phyloP scores from a whole-genome alignment of 1,140 invertebrate species.

The Chymomyza costata region DNA sequence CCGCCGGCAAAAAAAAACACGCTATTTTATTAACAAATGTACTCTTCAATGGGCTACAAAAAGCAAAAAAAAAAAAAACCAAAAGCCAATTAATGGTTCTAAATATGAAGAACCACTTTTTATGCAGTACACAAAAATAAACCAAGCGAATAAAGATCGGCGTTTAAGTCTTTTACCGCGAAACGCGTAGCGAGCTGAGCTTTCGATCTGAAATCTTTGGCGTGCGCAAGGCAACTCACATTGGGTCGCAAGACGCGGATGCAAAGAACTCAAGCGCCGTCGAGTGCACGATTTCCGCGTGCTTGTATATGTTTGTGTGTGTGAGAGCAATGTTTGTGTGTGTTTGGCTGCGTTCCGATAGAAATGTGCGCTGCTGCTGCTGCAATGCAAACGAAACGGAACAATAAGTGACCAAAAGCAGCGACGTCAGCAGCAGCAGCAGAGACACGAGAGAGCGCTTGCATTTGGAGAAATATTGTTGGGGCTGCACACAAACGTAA shows the following conservation, averaged over 20 bases:
- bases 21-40: too few species aligned
- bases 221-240: conserved; percentile 67
- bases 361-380: too few species aligned
- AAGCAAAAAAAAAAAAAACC: conserved; percentile 20
- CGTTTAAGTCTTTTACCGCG: conserved; percentile 10
- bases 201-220: conserved; percentile 68
- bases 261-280: conserved; percentile 62
- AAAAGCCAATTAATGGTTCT: too few species aligned
- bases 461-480: conserved; percentile 66
- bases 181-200: conserved; percentile 33
- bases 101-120: too few species aligned
- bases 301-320: conserved; percentile 13
- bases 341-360: conserved; percentile 43
- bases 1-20: conserved; percentile 53
- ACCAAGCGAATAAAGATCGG: conserved; percentile 13
- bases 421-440: conserved; percentile 3
- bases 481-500: conserved; percentile 47
- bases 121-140: too few species aligned
- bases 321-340: conserved; percentile 42
- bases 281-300: conserved; percentile 9
- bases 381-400: conserved; percentile 35
- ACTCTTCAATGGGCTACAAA: too few species aligned
- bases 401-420: conserved; percentile 47
- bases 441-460: conserved; percentile 47
- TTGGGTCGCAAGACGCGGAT: conserved; percentile 65